Evolutionary conservation across 2,113 vertebrate genomes (phyloP).

Genomic region (Pantherophis guttatus): DNA sequence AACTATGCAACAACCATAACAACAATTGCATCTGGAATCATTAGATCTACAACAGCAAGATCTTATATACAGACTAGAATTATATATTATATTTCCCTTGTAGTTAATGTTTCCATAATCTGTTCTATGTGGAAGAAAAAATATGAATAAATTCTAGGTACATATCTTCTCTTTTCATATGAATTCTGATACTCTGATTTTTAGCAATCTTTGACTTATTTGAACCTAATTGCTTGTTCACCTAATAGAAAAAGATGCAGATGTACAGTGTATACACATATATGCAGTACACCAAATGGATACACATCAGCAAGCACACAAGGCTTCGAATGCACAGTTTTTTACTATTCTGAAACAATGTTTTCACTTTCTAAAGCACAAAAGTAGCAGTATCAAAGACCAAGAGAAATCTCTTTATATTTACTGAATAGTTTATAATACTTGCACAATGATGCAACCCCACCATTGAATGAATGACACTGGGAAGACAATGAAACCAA

Average conservation of each 20-base stretch:
- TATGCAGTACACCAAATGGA: too few species aligned
- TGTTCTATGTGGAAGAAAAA: not conserved
- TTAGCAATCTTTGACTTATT: not conserved
- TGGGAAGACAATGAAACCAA: conserved; percentile 36
- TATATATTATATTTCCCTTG: not conserved
- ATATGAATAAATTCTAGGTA: not conserved
- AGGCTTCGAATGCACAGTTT: not conserved
- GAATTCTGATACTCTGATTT: not conserved
- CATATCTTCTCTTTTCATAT: not conserved
- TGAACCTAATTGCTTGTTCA: not conserved
- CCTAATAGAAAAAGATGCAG: not conserved
- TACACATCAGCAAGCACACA: not conserved
- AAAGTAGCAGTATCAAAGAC: rapidly evolving
- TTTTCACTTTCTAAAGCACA: not conserved
- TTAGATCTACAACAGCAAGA: not conserved
- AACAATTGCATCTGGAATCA: not conserved
- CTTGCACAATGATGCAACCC: conserved; percentile 15
- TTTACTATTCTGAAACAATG: not conserved
- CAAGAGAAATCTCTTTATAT: not conserved
- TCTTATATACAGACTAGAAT: not conserved
- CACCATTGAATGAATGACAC: conserved; percentile 11
- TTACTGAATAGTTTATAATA: not conserved
- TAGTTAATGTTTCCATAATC: not conserved
- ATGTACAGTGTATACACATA: not conserved
- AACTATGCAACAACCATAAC: not conserved